Base-by-base conservation (phyloP, 2,888 invertebrate genomes). In the Odontocolon sp. region DNA sequence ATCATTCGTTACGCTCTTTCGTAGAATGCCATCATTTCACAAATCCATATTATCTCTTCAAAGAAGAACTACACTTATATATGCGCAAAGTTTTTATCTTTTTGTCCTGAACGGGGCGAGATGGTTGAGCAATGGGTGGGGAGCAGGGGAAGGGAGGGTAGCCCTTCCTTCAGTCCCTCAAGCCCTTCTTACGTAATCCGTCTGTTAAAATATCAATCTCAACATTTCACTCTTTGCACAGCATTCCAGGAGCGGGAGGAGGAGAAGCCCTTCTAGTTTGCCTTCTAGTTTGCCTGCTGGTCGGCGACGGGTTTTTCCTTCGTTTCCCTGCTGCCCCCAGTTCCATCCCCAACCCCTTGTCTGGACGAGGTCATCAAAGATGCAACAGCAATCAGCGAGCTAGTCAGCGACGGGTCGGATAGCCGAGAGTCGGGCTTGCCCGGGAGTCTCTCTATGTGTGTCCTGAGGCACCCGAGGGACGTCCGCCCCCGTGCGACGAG, bases 321-420 rank as follows among this genome's bases (percentile, higher is more conserved):
- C 63, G 40, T 28, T 26, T 8, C 67, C 23, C 36, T 6, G 54
- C 6, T 50, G 4, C 64, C 23, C 33, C 47, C 45, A 31, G 50
- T 71, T 47, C 56, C 50, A 56, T 69, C 63, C 79, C 81, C 82
- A 82, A 77, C 82, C 81, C 84, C 83, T 59, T 52, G 89, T 89
- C 89, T 89, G 88, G 88, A 84, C 86, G 87, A 86, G 88, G 86
- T 89, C 90, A 90, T 90, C 89, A 90, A 90, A 90, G 87, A 90
- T 90, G 89, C 88, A 90, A 79, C 87, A 90, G 90, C 89, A 90
- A 90, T 90, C 90, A 90, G 87, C 87, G 85, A 81, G 87, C 89
- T 87, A 87, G 88, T 89, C 88, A 84, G 82, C 84, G 85, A 84
- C 85, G 83, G 84, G 83, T 79, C 83, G 85, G 83, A 36, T 38